phyloP scores from a whole-genome alignment of 2,888 invertebrate species.

The Stenolophus ochropezus region DNA sequence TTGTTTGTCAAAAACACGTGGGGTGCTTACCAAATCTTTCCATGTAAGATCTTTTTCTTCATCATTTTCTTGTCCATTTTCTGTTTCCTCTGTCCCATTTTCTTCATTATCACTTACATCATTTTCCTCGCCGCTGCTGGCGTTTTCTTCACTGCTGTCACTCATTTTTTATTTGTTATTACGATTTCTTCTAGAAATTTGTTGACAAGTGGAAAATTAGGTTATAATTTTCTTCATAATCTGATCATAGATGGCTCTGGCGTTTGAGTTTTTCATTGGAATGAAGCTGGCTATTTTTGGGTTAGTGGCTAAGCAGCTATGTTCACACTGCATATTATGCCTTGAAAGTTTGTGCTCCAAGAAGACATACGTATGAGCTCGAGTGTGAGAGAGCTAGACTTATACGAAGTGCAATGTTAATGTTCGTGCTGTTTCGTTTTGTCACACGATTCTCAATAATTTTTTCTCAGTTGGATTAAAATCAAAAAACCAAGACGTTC shows the following conservation, averaged over 20 bases:
- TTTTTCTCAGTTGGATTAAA: slow-evolving; percentile 58
- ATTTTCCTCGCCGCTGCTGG: slow-evolving; percentile 59
- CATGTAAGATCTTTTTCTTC: slow-evolving; percentile 71
- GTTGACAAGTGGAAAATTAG: not conserved
- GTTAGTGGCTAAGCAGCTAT: not conserved
- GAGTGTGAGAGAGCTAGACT: slow-evolving; percentile 58
- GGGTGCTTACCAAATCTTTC: slow-evolving; percentile 74
- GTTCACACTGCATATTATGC: slow-evolving; percentile 48
- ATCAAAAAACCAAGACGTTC: slow-evolving; percentile 58
- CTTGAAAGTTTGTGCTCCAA: slow-evolving; percentile 40
- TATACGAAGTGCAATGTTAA: slow-evolving; percentile 47
- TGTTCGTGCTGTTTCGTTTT: slow-evolving; percentile 57
- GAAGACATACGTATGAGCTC: slow-evolving; percentile 48
- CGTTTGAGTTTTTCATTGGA: not conserved
- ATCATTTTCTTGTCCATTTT: slow-evolving; percentile 62
- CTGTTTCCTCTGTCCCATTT: slow-evolving; percentile 39
- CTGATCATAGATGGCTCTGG: slow-evolving; percentile 6
- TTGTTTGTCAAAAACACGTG: slow-evolving; percentile 62
- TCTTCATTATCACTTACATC: slow-evolving; percentile 59
- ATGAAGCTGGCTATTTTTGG: slow-evolving; percentile 5
- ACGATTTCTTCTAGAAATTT: slow-evolving; percentile 8
- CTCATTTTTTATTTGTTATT: slow-evolving; percentile 18
- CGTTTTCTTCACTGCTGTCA: slow-evolving; percentile 40
- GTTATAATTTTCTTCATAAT: not conserved
- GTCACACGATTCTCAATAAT: slow-evolving; percentile 57